phyloP scores from a whole-genome alignment of 1,140 invertebrate species.

The Drosophila watanabei region DNA sequence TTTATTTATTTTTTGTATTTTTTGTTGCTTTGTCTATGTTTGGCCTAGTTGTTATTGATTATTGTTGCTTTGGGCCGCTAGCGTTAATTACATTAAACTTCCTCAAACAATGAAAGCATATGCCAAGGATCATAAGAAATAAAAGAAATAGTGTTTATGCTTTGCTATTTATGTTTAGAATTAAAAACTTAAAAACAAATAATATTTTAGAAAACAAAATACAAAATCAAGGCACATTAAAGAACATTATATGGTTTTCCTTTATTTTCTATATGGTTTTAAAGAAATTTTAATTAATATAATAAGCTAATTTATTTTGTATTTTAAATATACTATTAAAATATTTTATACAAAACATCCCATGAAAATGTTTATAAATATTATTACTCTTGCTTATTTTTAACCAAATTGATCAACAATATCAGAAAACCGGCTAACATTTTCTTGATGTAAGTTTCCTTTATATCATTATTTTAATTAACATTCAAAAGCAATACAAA shows the following conservation, averaged over 20 bases:
- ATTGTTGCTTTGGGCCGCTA: constrained; percentile 36
- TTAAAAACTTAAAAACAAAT: background rate
- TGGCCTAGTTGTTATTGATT: constrained; percentile 41
- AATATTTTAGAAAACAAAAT: background rate
- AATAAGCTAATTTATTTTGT: too few species aligned
- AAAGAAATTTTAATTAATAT: too few species aligned
- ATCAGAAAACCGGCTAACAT: background rate
- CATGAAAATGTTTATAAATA: too few species aligned
- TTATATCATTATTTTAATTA: background rate
- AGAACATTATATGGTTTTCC: too few species aligned
- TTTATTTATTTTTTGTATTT: constrained; percentile 21
- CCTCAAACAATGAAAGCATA: constrained; percentile 6
- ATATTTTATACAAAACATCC: too few species aligned
- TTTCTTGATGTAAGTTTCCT: background rate
- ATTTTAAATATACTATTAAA: too few species aligned
- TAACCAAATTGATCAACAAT: background rate
- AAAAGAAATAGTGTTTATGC: background rate
- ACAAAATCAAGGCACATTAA: background rate
- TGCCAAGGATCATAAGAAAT: constrained; percentile 20
- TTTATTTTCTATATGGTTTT: too few species aligned
- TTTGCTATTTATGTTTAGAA: background rate
- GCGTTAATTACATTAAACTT: constrained; percentile 59
- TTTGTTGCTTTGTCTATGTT: background rate
- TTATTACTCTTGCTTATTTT: too few species aligned
- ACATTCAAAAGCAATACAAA: background rate